Evolutionary conservation across 2,888 invertebrate species (phyloP).

Genomic region (Proisotoma minuta): DNA sequence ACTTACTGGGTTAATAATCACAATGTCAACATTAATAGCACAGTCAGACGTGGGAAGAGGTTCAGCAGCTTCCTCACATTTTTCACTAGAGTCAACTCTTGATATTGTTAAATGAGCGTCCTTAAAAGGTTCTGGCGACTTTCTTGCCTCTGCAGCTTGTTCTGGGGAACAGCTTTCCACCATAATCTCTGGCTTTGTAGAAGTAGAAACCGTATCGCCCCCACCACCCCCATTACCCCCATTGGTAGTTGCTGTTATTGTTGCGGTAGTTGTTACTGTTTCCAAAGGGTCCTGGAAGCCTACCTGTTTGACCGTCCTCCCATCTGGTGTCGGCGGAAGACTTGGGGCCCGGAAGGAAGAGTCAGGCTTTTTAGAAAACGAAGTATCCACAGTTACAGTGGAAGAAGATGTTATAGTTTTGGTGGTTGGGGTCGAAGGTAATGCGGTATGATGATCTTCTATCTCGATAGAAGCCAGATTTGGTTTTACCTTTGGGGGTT

Average conservation of each 20-base stretch:
- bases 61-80: slow-evolving; percentile 13
- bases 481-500: slow-evolving; percentile 60
- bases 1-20: slow-evolving; percentile 5
- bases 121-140: neutral
- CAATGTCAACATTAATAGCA: slow-evolving; percentile 5
- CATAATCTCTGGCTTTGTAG: slow-evolving; percentile 46
- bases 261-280: slow-evolving; percentile 30
- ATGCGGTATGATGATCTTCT: slow-evolving; percentile 45
- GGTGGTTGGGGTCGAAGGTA: neutral
- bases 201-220: no score
- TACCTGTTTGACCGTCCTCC: slow-evolving; percentile 40
- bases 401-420: slow-evolving; percentile 18
- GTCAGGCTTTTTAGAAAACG: slow-evolving; percentile 1
- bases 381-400: slow-evolving; percentile 8
- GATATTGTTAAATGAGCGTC: neutral
- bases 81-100: slow-evolving; percentile 2
- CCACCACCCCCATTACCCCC: no score
- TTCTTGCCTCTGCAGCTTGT: slow-evolving; percentile 27
- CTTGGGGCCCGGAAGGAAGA: slow-evolving; percentile 4
- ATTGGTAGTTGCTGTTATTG: no score
- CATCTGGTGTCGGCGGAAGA: slow-evolving; percentile 38
- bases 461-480: slow-evolving; percentile 55
- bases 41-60: neutral
- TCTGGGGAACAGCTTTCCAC: slow-evolving; percentile 47
- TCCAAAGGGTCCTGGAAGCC: slow-evolving; percentile 47